Base-by-base conservation (phyloP, 2,113 vertebrate species). In the Callipepla californica region DNA sequence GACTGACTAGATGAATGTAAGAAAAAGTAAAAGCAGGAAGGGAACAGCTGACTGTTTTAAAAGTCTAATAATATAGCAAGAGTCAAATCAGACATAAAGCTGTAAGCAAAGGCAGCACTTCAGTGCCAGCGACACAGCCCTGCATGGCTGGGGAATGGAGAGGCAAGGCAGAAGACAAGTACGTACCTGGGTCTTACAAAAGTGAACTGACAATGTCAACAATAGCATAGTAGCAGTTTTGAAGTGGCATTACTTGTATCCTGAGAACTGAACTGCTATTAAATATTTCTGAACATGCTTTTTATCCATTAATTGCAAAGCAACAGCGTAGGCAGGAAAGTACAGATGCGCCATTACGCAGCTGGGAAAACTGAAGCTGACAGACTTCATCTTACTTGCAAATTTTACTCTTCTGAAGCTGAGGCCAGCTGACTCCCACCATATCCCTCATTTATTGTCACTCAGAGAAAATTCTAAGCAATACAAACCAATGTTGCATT, bases 391-490 rank as follows among this genome's bases (percentile, higher is more conserved):
- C 36, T 32, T 8, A 42, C 44, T 55, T 78, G 61, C 28, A 59
- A 15, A 44, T 34, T 74, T 89, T 63, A 40, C 40, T 55, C 63
- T 89, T 80, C 21, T 7, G 22, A 85, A 75, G 70, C 62, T 40
- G 59, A 74, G 63, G 58, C 67, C 77, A 86, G 78, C 83, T 87
- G 44, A 80, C 36, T 85, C 51, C 85, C 2, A 13, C 3, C 26
- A 25, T 42, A 45, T 45, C 67, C 62, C 32, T 45, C 69, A 21
- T 69, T 58, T 50, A 82, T 77, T 82, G 82, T 15, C 84, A 58
- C 91, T 89, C 40, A 74, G 7, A 59, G 76, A 88, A 87, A 59
- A 91, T 84, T 40, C 47, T 74, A 30, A 90, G 92, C 91, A 88
- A 94, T 59, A 84, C 57, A 93, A 48, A 95, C 36, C 17, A 48